Percentiles rank a stretch among this genome's conserved stretches.
Evolutionary conservation across 1,140 invertebrate genomes (phyloP).

Genomic region (Leptinotarsa texana): DNA sequence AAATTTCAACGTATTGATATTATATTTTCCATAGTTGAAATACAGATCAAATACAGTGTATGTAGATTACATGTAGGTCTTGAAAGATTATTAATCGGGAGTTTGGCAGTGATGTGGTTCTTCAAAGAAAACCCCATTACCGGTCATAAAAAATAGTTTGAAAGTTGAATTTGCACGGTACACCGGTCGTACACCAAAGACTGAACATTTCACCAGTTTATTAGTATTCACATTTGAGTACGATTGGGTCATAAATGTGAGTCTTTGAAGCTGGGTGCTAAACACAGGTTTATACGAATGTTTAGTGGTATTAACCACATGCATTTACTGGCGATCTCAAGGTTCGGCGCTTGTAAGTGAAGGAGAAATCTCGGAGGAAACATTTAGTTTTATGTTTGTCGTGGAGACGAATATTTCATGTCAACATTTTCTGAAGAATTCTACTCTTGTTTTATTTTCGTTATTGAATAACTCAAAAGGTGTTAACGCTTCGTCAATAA

Average conservation of each 20-base stretch:
- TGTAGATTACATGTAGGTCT: too few relatives aligned
- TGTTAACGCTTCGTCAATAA: too few relatives aligned
- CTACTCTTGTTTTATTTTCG: too few relatives aligned
- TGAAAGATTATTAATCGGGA: too few relatives aligned
- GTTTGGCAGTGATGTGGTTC: background rate
- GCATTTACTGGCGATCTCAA: background rate
- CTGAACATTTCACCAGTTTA: background rate
- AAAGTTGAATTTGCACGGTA: background rate
- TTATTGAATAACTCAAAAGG: too few relatives aligned
- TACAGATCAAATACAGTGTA: too few relatives aligned
- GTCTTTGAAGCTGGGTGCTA: background rate
- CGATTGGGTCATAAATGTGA: background rate
- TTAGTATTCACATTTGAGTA: background rate
- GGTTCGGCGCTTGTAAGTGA: background rate
- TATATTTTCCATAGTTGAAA: too few relatives aligned
- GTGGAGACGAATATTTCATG: too few relatives aligned
- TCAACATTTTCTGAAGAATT: too few relatives aligned
- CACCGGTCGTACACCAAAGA: background rate
- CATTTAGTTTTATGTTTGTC: background rate
- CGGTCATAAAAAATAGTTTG: background rate
- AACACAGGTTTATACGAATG: background rate
- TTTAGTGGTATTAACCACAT: background rate
- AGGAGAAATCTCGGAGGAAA: background rate
- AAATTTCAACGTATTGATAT: too few relatives aligned
- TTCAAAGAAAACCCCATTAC: background rate